Evolutionary conservation across 2,797 vertebrate species (phyloP).

Genomic region (Parauchenoglanis punctatus): DNA sequence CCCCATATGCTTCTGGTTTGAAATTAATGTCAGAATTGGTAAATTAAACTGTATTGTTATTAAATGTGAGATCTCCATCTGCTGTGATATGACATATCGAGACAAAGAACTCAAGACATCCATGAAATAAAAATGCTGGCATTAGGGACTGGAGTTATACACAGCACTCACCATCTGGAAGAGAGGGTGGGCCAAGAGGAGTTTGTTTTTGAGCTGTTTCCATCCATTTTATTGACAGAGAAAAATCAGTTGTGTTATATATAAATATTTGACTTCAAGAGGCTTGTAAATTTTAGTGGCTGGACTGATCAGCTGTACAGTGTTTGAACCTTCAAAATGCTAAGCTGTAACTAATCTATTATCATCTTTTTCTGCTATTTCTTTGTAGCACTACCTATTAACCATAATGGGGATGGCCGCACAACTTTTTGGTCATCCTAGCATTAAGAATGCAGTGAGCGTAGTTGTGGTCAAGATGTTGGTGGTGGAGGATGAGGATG

Average conservation of each 20-base stretch:
- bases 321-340: background rate
- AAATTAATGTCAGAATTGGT: conserved; percentile 28
- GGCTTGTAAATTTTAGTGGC: conserved; percentile 27
- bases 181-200: conserved; percentile 43
- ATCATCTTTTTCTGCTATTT: background rate
- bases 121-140: conserved; percentile 47
- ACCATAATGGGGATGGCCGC: conserved; percentile 89
- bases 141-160: conserved; percentile 39
- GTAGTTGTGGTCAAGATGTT: conserved; percentile 92
- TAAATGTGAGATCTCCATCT: background rate
- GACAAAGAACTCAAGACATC: conserved; percentile 11
- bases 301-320: background rate
- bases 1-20: conserved; percentile 27
- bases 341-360: background rate
- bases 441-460: conserved; percentile 88
- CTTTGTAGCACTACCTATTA: conserved; percentile 86
- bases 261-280: conserved; percentile 47
- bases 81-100: conserved; percentile 16
- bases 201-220: conserved; percentile 53
- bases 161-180: conserved; percentile 50
- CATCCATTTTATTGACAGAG: conserved; percentile 54
- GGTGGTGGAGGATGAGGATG: conserved; percentile 82
- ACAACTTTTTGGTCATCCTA: conserved; percentile 90
- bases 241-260: conserved; percentile 43
- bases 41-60: conserved; percentile 2